Evolutionary conservation across 2,113 vertebrate species (phyloP).

Genomic region (Benitochromis conjunctus): DNA sequence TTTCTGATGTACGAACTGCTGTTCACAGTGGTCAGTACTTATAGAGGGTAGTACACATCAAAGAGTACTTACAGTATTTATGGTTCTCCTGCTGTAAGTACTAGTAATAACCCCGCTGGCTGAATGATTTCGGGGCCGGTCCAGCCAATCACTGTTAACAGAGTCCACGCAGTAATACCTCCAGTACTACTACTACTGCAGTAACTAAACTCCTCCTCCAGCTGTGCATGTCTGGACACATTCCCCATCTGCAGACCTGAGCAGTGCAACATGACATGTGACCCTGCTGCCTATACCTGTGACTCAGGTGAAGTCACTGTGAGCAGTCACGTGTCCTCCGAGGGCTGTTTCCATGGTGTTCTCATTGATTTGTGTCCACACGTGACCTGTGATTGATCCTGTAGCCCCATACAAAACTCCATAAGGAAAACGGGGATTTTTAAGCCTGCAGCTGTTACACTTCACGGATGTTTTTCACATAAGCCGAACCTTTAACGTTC

Average conservation of each 20-base stretch:
- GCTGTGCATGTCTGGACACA: conserved; percentile 28
- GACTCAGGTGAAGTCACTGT: background rate
- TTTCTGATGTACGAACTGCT: background rate
- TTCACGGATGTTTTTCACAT: background rate
- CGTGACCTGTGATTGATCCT: background rate
- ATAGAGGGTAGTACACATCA: background rate
- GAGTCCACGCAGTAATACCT: background rate
- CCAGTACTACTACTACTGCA: background rate
- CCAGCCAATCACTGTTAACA: background rate
- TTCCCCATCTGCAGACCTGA: background rate
- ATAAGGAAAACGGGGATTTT: background rate
- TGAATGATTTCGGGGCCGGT: no score
- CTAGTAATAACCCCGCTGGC: background rate
- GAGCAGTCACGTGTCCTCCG: background rate
- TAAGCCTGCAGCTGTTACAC: background rate
- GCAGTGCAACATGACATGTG: background rate
- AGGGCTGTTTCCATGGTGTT: background rate
- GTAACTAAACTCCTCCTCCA: background rate
- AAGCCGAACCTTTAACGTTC: background rate
- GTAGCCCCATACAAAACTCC: background rate
- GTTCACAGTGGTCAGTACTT: background rate
- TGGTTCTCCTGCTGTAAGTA: background rate
- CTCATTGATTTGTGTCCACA: background rate
- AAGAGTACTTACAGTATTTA: background rate
- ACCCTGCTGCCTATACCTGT: background rate